Percentiles rank a stretch among this genome's conserved stretches.
These are phyloP conservation scores for Panopea generosa DNA, from an alignment of 2,888 invertebrate genomes.

Conservation along the genomic window DNA sequence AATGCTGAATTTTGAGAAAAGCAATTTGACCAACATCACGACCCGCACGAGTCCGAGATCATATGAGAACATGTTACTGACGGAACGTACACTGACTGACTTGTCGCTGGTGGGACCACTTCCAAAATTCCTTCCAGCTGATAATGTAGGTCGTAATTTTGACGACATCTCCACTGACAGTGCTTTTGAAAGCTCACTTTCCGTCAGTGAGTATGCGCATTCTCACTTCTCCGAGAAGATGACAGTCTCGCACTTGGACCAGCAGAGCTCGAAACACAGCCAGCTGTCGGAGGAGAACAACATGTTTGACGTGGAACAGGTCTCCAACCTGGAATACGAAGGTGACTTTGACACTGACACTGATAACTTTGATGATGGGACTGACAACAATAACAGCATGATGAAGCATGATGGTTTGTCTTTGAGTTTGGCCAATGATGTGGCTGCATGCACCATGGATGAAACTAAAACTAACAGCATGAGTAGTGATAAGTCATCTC, in stretches of 20 bases:
- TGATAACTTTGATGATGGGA: neutral
- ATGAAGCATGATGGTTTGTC: constrained; percentile 24
- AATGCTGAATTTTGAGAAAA: constrained; percentile 28
- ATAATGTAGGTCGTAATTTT: constrained; percentile 32
- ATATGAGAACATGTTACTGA: constrained; percentile 25
- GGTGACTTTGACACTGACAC: constrained; percentile 22
- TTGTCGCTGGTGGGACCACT: constrained; percentile 58
- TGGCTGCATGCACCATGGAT: neutral
- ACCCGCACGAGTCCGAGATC: constrained; percentile 3
- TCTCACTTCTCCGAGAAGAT: constrained; percentile 56
- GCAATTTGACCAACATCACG: constrained; percentile 27
- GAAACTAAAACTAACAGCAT: constrained; percentile 17
- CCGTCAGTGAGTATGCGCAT: constrained; percentile 43
- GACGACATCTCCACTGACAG: constrained; percentile 59
- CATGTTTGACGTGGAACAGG: constrained; percentile 59
- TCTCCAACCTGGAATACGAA: constrained; percentile 49
- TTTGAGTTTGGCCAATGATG: constrained; percentile 1
- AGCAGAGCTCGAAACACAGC: constrained; percentile 51
- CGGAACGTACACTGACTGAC: constrained; percentile 53
- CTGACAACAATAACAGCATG: constrained; percentile 26
- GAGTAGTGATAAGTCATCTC: constrained; percentile 15
- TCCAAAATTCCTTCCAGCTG: constrained; percentile 48
- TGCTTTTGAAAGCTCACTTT: constrained; percentile 55
- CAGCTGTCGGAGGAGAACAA: constrained; percentile 55
- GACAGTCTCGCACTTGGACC: constrained; percentile 49